Percentiles rank a stretch among this genome's conserved stretches.
These are phyloP conservation scores for Ariopsis seemanni DNA, from an alignment of 2,113 vertebrate species.

Conservation along the genomic window DNA sequence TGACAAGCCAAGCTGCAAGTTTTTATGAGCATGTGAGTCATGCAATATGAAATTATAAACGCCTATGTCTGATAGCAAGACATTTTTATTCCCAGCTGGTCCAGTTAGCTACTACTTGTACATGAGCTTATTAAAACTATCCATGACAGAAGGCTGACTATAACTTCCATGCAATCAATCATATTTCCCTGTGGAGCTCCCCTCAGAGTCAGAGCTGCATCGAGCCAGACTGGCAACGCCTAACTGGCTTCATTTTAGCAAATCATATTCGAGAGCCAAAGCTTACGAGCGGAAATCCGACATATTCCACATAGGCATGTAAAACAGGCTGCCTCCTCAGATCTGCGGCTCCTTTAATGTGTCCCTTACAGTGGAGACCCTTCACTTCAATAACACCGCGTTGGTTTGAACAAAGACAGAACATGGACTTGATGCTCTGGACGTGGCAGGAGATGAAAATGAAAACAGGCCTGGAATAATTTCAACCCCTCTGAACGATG, in stretches of 20 bases:
- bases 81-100: conserved; percentile 6
- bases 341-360: conserved; percentile 43
- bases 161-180: conserved; percentile 37
- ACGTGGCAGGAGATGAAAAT: conserved; percentile 23
- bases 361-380: conserved; percentile 23
- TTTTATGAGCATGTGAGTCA: background rate
- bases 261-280: background rate
- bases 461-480: conserved; percentile 52
- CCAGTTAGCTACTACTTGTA: background rate
- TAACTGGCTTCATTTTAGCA: conserved; percentile 9
- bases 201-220: conserved; percentile 31
- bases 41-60: background rate
- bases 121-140: conserved; percentile 27
- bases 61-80: background rate
- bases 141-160: conserved; percentile 28
- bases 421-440: conserved; percentile 28
- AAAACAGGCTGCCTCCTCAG: conserved; percentile 20
- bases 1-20: background rate
- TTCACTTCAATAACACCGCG: conserved; percentile 12
- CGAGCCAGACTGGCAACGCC: conserved; percentile 18
- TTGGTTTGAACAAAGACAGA: conserved; percentile 48
- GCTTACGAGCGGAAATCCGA: conserved; percentile 32
- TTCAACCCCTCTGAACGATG: background rate
- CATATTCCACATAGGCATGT: conserved; percentile 29
- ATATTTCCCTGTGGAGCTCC: conserved; percentile 35